Base-by-base conservation (phyloP, 2,113 vertebrate genomes). In the Apodemus sylvaticus region DNA sequence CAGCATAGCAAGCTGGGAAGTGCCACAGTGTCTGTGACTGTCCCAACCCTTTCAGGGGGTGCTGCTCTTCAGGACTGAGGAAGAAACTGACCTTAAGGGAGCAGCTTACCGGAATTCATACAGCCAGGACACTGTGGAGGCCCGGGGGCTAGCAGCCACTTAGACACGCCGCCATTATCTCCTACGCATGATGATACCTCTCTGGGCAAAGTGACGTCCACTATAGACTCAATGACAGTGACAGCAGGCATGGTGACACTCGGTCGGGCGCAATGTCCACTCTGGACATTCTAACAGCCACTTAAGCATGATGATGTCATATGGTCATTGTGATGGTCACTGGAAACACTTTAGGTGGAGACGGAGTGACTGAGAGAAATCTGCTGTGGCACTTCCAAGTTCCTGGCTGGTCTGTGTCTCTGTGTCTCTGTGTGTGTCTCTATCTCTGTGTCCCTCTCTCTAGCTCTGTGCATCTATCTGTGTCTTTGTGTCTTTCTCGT, bases 71-170 rank as follows among this genome's bases (percentile, higher is more conserved):
- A 2, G n/a, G 36, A 31, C 71, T 11, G 6, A 26, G 19, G 20
- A 82, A 13, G 60, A 71, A n/a, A 12, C 51, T 11, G 1, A 45
- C 31, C 42, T 17, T 39, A 3, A 3, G 26, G 60, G 66, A 58
- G 19, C 7, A 10, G 12, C 20, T 6, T 20, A 5, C 36, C 51
- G 5, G 0, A 17, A 9, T 3, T 3, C n/a, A 29, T 20, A 12
- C 29, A 85, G 24, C 39, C 20, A 12, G 13, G 1, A 13, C 20
- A 36, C 91, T 58, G 0, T 1, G 19, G 51, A 81, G 42, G 51
- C 9, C 58, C 7, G 55, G 14, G 45, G 13, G 45, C 42, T 60
- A 55, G 60, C 20, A 3, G 7, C 34, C 20, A 24, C 20, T 83
- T 1, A 70, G 86, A n/a, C 66, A 31, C 3, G 39, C 10, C 9